Evolutionary conservation across 2,797 vertebrate genomes (phyloP).

Genomic region (Girardinus metallicus): DNA sequence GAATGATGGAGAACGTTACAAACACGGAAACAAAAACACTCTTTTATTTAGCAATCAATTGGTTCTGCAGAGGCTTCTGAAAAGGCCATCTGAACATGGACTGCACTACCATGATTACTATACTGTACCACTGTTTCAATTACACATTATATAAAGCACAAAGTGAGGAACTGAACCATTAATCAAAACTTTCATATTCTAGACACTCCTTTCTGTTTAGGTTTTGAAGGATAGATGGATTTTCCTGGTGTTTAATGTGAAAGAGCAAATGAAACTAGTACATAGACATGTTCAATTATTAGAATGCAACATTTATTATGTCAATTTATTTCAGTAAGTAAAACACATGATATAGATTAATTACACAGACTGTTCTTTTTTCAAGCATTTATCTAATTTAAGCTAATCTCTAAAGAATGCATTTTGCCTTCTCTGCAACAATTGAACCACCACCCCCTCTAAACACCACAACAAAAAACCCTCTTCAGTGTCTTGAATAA

Average conservation of each 20-base stretch:
- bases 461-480: too few relatives aligned
- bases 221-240: neutral
- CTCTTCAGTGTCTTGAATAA: neutral
- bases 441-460: too few relatives aligned
- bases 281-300: neutral
- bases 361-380: neutral
- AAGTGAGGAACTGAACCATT: slow-evolving; percentile 1
- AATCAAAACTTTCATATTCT: neutral
- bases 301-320: neutral
- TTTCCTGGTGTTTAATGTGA: neutral
- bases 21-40: slow-evolving; percentile 34
- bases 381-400: neutral
- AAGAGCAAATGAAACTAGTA: neutral
- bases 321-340: too few relatives aligned
- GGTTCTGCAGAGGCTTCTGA: slow-evolving; percentile 48
- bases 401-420: neutral
- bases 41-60: slow-evolving; percentile 61
- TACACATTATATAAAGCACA: slow-evolving; percentile 35
- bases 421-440: neutral
- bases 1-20: slow-evolving; percentile 35
- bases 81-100: slow-evolving; percentile 52
- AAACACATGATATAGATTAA: too few relatives aligned
- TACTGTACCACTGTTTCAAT: slow-evolving; percentile 40
- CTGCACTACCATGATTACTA: too few relatives aligned
- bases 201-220: neutral